These are phyloP conservation scores for Protaetia brevitarsis DNA, from an alignment of 1,140 invertebrate genomes.

Conservation along the genomic window DNA sequence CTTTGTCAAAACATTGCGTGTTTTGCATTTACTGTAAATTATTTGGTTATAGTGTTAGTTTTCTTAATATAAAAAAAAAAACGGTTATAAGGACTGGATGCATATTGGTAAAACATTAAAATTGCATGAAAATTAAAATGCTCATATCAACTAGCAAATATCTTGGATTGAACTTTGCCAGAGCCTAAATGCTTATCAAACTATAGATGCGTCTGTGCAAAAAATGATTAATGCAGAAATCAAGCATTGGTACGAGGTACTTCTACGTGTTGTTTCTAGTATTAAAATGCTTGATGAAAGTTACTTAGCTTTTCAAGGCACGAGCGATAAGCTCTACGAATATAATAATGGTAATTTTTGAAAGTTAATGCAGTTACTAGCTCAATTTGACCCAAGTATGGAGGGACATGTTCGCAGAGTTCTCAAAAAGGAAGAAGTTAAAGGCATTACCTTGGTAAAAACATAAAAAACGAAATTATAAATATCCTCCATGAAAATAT, in stretches of 20 bases:
- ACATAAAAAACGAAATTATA: constrained; percentile 26
- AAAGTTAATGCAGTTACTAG: constrained; percentile 27
- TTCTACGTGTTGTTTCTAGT: not conserved
- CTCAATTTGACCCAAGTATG: constrained; percentile 27
- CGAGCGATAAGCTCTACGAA: constrained; percentile 23
- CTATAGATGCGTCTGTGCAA: constrained; percentile 23
- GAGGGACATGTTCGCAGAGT: constrained; percentile 19
- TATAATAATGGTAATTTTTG: constrained; percentile 31
- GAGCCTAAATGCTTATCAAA: constrained; percentile 20
- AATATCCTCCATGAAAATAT: constrained; percentile 5
- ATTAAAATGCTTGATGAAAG: constrained; percentile 7
- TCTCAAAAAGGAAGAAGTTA: constrained; percentile 23
- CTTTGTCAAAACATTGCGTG: constrained; percentile 9
- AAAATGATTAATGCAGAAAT: constrained; percentile 12
- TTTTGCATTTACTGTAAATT: constrained; percentile 20
- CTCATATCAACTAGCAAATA: constrained; percentile 3
- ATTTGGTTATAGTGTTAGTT: constrained; percentile 10
- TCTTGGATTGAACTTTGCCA: constrained; percentile 2
- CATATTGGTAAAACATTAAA: too few relatives aligned
- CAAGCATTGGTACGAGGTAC: constrained; percentile 20
- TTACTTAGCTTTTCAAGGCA: constrained; percentile 23
- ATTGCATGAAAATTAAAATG: too few relatives aligned
- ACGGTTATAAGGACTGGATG: too few relatives aligned
- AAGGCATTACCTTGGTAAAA: constrained; percentile 24
- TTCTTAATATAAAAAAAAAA: too few relatives aligned